Evolutionary conservation across 2,797 vertebrate species (phyloP).

Genomic region (Arnoldichthys spilopterus): DNA sequence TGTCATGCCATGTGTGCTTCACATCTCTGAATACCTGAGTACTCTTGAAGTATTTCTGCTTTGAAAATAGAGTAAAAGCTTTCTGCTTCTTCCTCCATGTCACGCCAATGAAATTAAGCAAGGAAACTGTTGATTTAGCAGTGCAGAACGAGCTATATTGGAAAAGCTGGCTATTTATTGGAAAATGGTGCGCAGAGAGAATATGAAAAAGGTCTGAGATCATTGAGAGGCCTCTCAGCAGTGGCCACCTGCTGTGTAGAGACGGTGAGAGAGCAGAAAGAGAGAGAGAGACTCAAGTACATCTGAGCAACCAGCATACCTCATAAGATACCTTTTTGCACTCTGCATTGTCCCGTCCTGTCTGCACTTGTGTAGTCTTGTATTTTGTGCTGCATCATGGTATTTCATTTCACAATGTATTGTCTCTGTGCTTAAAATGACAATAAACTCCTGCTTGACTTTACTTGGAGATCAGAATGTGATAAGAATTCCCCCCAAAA

Average conservation of each 20-base stretch:
- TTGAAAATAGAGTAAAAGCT: slow-evolving; percentile 16
- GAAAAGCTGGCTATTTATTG: slow-evolving; percentile 31
- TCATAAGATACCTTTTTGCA: too few species aligned
- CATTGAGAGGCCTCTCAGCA: neutral
- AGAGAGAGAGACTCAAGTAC: neutral
- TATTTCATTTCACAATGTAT: too few species aligned
- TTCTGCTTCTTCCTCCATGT: neutral
- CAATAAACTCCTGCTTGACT: too few species aligned
- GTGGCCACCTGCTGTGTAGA: neutral
- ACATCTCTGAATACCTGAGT: neutral
- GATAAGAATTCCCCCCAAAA: neutral
- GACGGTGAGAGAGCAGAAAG: neutral
- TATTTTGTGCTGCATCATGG: too few species aligned
- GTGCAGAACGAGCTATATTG: slow-evolving; percentile 4
- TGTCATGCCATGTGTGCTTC: neutral
- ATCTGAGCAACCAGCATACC: neutral
- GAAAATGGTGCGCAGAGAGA: slow-evolving; percentile 26
- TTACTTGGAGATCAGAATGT: too few species aligned
- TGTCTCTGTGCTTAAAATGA: too few species aligned
- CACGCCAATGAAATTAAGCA: neutral
- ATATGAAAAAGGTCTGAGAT: slow-evolving; percentile 27
- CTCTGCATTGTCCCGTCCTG: too few species aligned
- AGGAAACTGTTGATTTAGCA: slow-evolving; percentile 32
- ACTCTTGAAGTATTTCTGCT: neutral
- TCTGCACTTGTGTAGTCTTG: too few species aligned